A percentile compares a stretch with the other conserved stretches of the same genome.
Conservation (phyloP, 2,888 invertebrate species). For the Lasioglossum calceatum region DNA sequence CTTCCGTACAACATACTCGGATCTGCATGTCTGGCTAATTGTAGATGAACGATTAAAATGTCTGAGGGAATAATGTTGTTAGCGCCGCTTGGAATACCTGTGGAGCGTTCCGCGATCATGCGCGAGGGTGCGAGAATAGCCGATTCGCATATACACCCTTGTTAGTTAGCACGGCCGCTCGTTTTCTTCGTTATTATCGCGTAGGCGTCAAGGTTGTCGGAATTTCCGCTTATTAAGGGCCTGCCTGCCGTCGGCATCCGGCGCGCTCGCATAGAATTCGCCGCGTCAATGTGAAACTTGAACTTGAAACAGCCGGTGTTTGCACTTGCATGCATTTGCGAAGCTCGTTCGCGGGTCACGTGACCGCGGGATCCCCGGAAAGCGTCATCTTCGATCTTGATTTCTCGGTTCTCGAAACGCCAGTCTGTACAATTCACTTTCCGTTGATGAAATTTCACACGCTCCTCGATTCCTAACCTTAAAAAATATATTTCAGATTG, state of each 20-base stretch:
- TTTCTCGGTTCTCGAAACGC: not conserved
- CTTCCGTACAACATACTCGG: too few relatives aligned
- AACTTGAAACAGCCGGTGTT: conserved; percentile 54
- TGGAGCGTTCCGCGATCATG: not conserved
- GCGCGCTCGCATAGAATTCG: conserved; percentile 52
- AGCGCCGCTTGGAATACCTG: not conserved
- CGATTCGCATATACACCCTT: conserved; percentile 37
- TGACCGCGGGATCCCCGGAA: not conserved
- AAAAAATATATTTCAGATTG: not conserved
- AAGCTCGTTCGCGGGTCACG: conserved; percentile 19
- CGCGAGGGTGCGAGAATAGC: not conserved
- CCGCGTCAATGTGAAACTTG: conserved; percentile 63
- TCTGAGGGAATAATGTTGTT: not conserved
- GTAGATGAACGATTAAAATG: conserved; percentile 7
- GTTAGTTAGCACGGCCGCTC: conserved; percentile 51
- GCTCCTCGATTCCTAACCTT: not conserved
- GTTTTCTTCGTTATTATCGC: conserved; percentile 52
- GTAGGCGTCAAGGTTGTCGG: conserved; percentile 64
- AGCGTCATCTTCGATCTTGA: not conserved
- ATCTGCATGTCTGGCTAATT: not conserved
- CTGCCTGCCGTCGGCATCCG: conserved; percentile 57
- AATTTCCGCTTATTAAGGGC: conserved; percentile 71
- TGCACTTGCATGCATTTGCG: conserved; percentile 31
- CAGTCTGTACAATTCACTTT: not conserved
- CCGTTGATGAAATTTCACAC: not conserved